Conservation (phyloP, 2,888 invertebrate species). For the Drosophila nr. perissopoda region DNA sequence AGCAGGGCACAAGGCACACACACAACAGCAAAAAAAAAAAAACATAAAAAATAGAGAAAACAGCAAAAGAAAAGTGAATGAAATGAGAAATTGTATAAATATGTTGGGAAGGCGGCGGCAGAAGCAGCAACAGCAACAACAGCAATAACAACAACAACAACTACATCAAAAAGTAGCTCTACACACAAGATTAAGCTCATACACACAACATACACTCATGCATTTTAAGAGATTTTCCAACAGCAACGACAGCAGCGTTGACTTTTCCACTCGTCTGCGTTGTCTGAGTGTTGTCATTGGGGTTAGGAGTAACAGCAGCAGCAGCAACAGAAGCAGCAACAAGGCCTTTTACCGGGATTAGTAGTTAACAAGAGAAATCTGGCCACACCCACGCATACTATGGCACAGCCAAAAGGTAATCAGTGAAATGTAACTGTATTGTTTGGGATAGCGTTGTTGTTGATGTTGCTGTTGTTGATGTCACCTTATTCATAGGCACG, state of each 20-base stretch:
- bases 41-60: conserved; percentile 13
- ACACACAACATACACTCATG: conserved; percentile 49
- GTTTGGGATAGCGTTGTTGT: conserved; percentile 58
- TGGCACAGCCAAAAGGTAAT: conserved; percentile 77
- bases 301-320: conserved; percentile 24
- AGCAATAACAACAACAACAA: conserved; percentile 9
- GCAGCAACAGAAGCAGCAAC: conserved; percentile 53
- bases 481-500: conserved; percentile 60
- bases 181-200: conserved; percentile 59
- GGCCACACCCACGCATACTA: conserved; percentile 59
- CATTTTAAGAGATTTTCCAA: conserved; percentile 77
- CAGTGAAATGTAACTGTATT: conserved; percentile 81
- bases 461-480: conserved; percentile 51
- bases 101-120: conserved; percentile 65
- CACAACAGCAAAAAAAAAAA: not conserved
- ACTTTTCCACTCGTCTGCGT: conserved; percentile 74
- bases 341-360: conserved; percentile 81
- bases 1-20: conserved; percentile 25
- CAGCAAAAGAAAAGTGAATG: conserved; percentile 65
- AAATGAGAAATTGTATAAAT: conserved; percentile 80
- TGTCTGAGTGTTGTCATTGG: conserved; percentile 60
- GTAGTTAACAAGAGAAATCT: conserved; percentile 80
- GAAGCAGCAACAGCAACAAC: conserved; percentile 17
- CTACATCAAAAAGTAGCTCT: conserved; percentile 35
- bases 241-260: conserved; percentile 59